phyloP scores from a whole-genome alignment of 2,113 vertebrate species.

The Misgurnus anguillicaudatus region DNA sequence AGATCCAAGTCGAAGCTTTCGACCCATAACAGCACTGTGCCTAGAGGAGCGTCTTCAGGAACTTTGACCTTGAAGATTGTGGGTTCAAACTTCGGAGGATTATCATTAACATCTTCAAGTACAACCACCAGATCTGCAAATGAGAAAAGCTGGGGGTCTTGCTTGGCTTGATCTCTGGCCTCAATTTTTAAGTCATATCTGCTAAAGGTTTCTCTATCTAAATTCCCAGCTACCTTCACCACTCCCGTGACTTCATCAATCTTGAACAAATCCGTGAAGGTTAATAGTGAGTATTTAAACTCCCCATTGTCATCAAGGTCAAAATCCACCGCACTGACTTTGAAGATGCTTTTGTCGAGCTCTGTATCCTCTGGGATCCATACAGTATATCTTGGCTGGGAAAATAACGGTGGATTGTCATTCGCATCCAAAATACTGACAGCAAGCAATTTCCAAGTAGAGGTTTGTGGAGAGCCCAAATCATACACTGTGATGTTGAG shows the following conservation, averaged over 20 bases:
- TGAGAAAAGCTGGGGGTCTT: slow-evolving; percentile 80
- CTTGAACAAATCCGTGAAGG: slow-evolving; percentile 81
- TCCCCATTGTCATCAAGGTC: slow-evolving; percentile 81
- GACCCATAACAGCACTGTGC: slow-evolving; percentile 84
- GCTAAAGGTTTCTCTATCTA: slow-evolving; percentile 86
- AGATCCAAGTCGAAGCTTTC: slow-evolving; percentile 87
- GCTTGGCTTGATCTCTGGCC: slow-evolving; percentile 84
- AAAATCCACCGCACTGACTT: slow-evolving; percentile 78
- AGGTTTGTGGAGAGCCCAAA: slow-evolving; percentile 85
- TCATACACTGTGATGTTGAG: slow-evolving; percentile 93
- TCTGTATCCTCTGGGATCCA: slow-evolving; percentile 81
- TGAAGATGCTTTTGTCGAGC: slow-evolving; percentile 77
- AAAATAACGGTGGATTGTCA: slow-evolving; percentile 86
- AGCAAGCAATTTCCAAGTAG: slow-evolving; percentile 88
- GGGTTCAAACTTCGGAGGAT: slow-evolving; percentile 85
- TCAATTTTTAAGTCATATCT: slow-evolving; percentile 82
- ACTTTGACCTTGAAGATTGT: slow-evolving; percentile 81
- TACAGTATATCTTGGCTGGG: slow-evolving; percentile 82
- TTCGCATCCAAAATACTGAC: slow-evolving; percentile 91
- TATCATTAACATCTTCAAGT: slow-evolving; percentile 90
- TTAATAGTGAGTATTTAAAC: slow-evolving; percentile 82
- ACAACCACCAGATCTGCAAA: slow-evolving; percentile 78
- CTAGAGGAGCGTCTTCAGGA: slow-evolving; percentile 87
- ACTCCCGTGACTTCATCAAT: slow-evolving; percentile 85
- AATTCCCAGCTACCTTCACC: slow-evolving; percentile 75